phyloP scores from a whole-genome alignment of 92 coral and sea anemone species.

The Actinernus sp. region DNA sequence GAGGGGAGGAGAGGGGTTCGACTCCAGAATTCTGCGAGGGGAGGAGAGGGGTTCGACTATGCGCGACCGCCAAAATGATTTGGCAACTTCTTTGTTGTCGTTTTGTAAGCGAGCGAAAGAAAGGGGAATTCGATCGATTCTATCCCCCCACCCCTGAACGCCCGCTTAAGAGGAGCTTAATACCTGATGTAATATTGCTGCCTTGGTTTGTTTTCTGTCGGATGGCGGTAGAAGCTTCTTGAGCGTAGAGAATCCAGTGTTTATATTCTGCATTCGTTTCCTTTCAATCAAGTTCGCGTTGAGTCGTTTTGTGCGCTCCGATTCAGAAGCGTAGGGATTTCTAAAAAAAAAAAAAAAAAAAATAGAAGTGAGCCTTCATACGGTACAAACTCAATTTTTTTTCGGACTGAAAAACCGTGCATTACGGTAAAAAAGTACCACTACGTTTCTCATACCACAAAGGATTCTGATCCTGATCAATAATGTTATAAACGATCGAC shows the following conservation, averaged over 20 bases:
- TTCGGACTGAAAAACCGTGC: neutral
- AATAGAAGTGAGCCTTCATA: neutral
- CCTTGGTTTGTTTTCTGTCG: constrained; percentile 84
- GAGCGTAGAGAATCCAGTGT: constrained; percentile 75
- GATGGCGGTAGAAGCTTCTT: constrained; percentile 87
- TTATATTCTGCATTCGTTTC: constrained; percentile 88
- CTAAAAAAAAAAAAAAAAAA: neutral
- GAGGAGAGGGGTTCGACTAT: too few species aligned
- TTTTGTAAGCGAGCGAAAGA: too few species aligned
- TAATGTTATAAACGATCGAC: too few species aligned
- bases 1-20: too few species aligned
- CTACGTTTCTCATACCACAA: neutral
- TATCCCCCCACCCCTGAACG: too few species aligned
- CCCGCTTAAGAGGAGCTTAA: too few species aligned
- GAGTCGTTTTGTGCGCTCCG: constrained; percentile 67
- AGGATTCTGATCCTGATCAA: too few species aligned
- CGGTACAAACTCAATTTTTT: too few species aligned
- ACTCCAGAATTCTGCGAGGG: too few species aligned
- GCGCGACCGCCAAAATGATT: too few species aligned
- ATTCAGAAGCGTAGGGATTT: constrained; percentile 27
- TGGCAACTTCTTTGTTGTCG: too few species aligned
- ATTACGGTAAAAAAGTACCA: neutral
- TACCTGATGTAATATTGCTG: constrained; percentile 83
- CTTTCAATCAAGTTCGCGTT: constrained; percentile 91
- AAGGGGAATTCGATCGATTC: too few species aligned